Evolutionary conservation across 2,888 invertebrate species (phyloP), one percentile per base, ranked within the genome.

Genomic region (Mythimna albipuncta): DNA sequence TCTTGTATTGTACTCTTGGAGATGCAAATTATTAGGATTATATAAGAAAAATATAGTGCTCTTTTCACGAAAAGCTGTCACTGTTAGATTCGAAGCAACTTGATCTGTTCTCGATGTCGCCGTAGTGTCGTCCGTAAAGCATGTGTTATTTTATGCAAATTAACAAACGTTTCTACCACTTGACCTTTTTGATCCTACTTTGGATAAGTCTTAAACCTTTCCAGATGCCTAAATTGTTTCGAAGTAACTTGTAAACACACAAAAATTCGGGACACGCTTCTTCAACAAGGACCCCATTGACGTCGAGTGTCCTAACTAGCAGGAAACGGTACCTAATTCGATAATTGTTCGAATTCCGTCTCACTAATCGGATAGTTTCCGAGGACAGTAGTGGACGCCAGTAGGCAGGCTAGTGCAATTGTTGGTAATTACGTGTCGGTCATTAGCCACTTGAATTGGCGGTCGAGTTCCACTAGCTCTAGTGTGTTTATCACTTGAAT

Each of bases 261-360:
- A 41, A 11, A 69, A 64, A 75, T 63, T 66, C 19, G 35, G 59
- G 59, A 26, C 68, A 68, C 59, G 13, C 35, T 44, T 16, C 69
- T 55, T 62, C 62, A 79, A 70, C 73, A 69, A 69, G 71, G 70
- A 77, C 63, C 77, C 86, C 87, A 86, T 86, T 85, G 81, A 81
- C 75, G 77, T 77, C 63, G 66, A 72, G 66, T 73, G 77, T 83
- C 80, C 74, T 76, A 84, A 85, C 81, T 88, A 79, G 86, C 91
- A 93, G 95, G 95, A 95, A 93, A 91, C 86, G 83, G 88, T 87
- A 88, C 88, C 91, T 95, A 93, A 95, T 94, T 93, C 92, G 93
- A 92, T 95, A 95, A 95, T 95, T 93, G 94, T 90, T 90, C 87
- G 87, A 89, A 93, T 90, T 89, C 91, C 88, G 86, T 81, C 81